phyloP scores from a whole-genome alignment of 2,113 vertebrate genomes.

The Poecile atricapillus region DNA sequence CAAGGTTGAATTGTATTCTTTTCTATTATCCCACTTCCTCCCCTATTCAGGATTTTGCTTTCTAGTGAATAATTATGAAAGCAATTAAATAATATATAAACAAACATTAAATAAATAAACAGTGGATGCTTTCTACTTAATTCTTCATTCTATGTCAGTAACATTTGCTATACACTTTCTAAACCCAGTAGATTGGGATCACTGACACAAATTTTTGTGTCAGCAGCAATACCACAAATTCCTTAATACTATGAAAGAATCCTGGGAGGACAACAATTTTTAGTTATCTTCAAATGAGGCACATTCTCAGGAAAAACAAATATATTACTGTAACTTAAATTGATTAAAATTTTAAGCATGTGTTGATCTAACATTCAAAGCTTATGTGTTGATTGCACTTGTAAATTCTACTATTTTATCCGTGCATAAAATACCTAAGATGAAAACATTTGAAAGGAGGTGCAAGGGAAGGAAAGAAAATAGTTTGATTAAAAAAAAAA shows the following conservation, averaged over 20 bases:
- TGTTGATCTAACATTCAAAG: not conserved
- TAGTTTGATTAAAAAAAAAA: not conserved
- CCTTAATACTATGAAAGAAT: not conserved
- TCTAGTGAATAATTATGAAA: constrained; percentile 34
- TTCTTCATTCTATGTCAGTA: constrained; percentile 19
- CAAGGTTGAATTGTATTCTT: not conserved
- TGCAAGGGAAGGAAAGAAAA: not conserved
- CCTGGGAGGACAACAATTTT: not conserved
- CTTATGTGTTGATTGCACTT: not conserved
- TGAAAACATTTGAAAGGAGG: not conserved
- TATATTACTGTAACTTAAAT: not conserved
- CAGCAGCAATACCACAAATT: constrained; percentile 25
- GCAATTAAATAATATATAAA: no score
- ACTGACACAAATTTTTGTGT: constrained; percentile 15
- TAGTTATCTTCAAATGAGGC: not conserved
- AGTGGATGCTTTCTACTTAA: constrained; percentile 13
- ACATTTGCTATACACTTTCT: not conserved
- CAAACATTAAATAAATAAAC: no score
- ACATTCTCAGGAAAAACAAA: not conserved
- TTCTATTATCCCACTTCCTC: not conserved
- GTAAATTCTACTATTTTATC: not conserved
- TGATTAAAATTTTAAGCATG: not conserved
- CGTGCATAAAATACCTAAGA: not conserved
- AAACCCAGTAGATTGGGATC: not conserved
- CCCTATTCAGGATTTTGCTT: not conserved